These are phyloP conservation scores for Heteromurus nitidus DNA, from an alignment of 2,888 invertebrate species.

Conservation along the genomic window DNA sequence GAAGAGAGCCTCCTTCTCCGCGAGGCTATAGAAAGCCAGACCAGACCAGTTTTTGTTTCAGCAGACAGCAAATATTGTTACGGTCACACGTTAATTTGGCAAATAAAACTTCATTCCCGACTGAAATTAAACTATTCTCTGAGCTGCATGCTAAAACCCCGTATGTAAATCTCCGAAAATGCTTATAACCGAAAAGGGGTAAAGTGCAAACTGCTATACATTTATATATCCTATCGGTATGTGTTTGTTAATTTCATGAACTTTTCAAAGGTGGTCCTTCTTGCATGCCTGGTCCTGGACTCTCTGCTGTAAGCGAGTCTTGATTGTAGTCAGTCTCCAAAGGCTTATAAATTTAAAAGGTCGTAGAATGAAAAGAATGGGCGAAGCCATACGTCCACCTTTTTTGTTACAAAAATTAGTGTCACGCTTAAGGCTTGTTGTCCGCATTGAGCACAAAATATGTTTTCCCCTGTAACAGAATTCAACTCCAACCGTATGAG, in stretches of 20 bases:
- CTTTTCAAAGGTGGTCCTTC: neutral
- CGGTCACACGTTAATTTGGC: conserved; percentile 40
- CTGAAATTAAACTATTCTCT: conserved; percentile 13
- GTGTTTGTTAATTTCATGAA: conserved; percentile 7
- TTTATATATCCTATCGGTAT: neutral
- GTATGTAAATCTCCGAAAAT: neutral
- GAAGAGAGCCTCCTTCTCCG: neutral
- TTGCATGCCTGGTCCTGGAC: no score
- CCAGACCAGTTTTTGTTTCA: neutral
- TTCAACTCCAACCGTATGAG: neutral
- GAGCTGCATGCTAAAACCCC: neutral
- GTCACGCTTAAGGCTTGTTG: no score
- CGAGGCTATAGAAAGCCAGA: no score
- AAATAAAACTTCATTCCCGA: conserved; percentile 42
- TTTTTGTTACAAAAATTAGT: no score
- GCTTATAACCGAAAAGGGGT: neutral
- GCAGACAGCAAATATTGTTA: conserved; percentile 30
- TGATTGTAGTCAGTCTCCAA: neutral
- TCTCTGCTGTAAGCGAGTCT: neutral
- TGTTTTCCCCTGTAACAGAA: neutral
- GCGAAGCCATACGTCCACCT: neutral
- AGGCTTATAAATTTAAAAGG: neutral
- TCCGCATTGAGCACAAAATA: no score
- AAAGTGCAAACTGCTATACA: neutral
- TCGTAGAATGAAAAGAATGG: neutral